Conservation (phyloP, 2,113 vertebrate species). For the Neodontobutis hainanensis region DNA sequence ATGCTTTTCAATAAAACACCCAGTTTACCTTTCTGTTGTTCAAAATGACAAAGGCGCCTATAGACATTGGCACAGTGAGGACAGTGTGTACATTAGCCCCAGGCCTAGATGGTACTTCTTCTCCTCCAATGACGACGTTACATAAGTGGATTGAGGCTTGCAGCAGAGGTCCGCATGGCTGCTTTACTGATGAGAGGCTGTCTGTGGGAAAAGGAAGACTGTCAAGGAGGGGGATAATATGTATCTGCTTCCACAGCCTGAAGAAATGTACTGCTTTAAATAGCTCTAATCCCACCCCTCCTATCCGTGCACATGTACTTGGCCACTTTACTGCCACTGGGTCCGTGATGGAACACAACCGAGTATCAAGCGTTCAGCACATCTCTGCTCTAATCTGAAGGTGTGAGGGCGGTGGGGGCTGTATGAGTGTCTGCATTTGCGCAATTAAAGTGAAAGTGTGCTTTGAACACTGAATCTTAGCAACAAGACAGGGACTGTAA, state of each 20-base stretch:
- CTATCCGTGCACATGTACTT: slow-evolving; percentile 54
- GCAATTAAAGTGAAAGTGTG: slow-evolving; percentile 39
- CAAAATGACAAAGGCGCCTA: slow-evolving; percentile 23
- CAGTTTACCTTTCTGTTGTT: slow-evolving; percentile 8
- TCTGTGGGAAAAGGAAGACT: slow-evolving; percentile 36
- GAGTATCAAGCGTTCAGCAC: slow-evolving; percentile 48
- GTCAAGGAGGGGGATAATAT: slow-evolving; percentile 17
- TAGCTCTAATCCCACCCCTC: slow-evolving; percentile 73
- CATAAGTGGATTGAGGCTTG: slow-evolving; percentile 63
- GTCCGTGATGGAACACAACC: slow-evolving; percentile 48
- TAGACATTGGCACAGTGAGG: slow-evolving; percentile 26
- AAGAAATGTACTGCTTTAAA: slow-evolving; percentile 73
- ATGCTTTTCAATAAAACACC: neutral
- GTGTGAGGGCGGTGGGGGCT: slow-evolving; percentile 20
- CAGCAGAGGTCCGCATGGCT: slow-evolving; percentile 57
- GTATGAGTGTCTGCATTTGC: slow-evolving; percentile 16
- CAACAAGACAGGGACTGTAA: slow-evolving; percentile 25
- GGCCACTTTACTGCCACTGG: slow-evolving; percentile 62
- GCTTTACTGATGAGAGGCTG: slow-evolving; percentile 46
- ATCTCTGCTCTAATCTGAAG: slow-evolving; percentile 24
- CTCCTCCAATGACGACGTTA: slow-evolving; percentile 67
- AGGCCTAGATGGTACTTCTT: slow-evolving; percentile 70
- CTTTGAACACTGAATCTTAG: slow-evolving; percentile 33
- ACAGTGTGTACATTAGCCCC: slow-evolving; percentile 60
- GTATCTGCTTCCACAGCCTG: slow-evolving; percentile 55